phyloP scores from a whole-genome alignment of 92 coral and sea anemone genomes.

The Paragorgia papillata region DNA sequence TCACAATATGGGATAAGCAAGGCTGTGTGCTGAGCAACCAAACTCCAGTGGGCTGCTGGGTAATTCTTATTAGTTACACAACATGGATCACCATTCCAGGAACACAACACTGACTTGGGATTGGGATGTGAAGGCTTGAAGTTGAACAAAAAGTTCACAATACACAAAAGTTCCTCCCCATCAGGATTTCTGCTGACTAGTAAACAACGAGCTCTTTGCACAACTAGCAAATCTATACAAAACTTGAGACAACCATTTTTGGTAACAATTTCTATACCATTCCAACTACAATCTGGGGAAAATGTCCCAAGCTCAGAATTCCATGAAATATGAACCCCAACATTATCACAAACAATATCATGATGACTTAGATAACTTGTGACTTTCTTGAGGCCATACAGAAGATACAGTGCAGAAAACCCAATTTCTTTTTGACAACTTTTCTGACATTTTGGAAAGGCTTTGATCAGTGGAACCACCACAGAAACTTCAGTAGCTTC shows the following conservation, averaged over 20 bases:
- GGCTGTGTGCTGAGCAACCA: constrained; percentile 17
- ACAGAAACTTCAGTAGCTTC: background rate
- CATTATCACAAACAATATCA: background rate
- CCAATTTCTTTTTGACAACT: constrained; percentile 25
- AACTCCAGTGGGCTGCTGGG: constrained; percentile 34
- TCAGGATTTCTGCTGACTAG: constrained; percentile 8
- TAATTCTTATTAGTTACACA: constrained; percentile 16
- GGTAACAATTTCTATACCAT: background rate
- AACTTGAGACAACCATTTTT: constrained; percentile 9
- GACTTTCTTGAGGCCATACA: constrained; percentile 21
- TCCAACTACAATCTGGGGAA: constrained; percentile 1
- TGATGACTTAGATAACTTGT: constrained; percentile 6
- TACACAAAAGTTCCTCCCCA: background rate
- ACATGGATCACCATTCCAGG: constrained; percentile 22
- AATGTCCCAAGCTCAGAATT: constrained; percentile 8
- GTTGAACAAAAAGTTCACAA: constrained; percentile 6
- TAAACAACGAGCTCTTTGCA: constrained; percentile 15
- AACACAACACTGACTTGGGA: background rate
- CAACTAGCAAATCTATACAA: constrained; percentile 27
- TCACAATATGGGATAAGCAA: constrained; percentile 30
- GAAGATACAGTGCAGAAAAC: constrained; percentile 8
- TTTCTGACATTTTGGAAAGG: constrained; percentile 2
- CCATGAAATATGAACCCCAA: constrained; percentile 9
- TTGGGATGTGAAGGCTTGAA: background rate
- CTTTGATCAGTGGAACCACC: constrained; percentile 15